Evolutionary conservation across 1,140 invertebrate species (phyloP).

Genomic region (Physella acuta): DNA sequence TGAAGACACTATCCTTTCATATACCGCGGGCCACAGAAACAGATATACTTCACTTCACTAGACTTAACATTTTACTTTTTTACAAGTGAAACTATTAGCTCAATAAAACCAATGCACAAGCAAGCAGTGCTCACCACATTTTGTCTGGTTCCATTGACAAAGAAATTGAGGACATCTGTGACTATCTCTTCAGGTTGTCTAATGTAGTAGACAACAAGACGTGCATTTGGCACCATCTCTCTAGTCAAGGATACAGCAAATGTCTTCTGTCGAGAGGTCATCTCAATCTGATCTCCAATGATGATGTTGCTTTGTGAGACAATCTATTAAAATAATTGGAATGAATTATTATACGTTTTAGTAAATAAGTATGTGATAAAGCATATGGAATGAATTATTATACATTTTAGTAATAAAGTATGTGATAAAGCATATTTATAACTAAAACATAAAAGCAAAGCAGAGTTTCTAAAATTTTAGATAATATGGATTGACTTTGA

Average conservation of each 20-base stretch:
- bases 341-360: too few relatives aligned
- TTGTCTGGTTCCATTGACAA: slow-evolving; percentile 86
- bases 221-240: slow-evolving; percentile 92
- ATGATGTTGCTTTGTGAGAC: slow-evolving; percentile 57
- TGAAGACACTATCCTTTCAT: too few relatives aligned
- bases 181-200: slow-evolving; percentile 77
- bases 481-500: too few relatives aligned
- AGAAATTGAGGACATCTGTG: slow-evolving; percentile 89
- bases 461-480: not conserved
- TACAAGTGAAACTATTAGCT: not conserved
- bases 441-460: not conserved
- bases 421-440: not conserved
- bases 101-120: not conserved
- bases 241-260: slow-evolving; percentile 85
- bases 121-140: slow-evolving; percentile 53
- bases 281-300: slow-evolving; percentile 53
- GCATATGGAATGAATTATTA: not conserved
- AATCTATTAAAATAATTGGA: slow-evolving; percentile 41
- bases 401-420: not conserved
- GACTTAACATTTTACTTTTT: too few relatives aligned
- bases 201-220: slow-evolving; percentile 86
- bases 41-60: too few relatives aligned
- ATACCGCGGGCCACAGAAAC: too few relatives aligned
- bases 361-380: too few relatives aligned
- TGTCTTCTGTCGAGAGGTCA: slow-evolving; percentile 66